phyloP scores from a whole-genome alignment of 1,140 invertebrate species.

The Bombus picipes region DNA sequence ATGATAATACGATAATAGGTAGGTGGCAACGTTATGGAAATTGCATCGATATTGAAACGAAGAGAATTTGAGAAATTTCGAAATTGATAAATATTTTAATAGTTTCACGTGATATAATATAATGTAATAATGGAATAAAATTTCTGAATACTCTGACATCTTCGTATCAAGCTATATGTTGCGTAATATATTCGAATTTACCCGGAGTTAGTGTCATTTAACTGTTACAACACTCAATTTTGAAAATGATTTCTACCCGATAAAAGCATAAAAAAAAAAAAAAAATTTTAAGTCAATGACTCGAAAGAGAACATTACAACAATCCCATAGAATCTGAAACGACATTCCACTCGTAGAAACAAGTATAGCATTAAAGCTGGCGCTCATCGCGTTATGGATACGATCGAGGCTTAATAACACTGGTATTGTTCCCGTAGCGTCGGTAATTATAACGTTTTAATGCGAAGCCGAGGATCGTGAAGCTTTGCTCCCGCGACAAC shows the following conservation, averaged over 20 bases:
- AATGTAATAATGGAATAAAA: too few relatives aligned
- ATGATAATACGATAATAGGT: too few relatives aligned
- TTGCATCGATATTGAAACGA: too few relatives aligned
- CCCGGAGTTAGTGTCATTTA: too few relatives aligned
- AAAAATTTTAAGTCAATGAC: neutral
- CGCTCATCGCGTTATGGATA: constrained; percentile 23
- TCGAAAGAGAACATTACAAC: neutral
- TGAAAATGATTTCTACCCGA: neutral
- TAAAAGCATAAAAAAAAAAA: too few relatives aligned
- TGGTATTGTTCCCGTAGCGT: constrained; percentile 28
- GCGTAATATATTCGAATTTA: too few relatives aligned
- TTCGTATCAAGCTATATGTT: too few relatives aligned
- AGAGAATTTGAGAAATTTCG: too few relatives aligned
- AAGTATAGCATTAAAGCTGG: constrained; percentile 8
- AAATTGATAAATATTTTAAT: too few relatives aligned
- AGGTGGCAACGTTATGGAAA: neutral
- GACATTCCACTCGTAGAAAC: neutral
- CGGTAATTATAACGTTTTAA: constrained; percentile 49
- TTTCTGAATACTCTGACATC: too few relatives aligned
- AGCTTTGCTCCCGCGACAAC: constrained; percentile 35
- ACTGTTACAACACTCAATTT: too few relatives aligned
- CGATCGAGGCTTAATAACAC: constrained; percentile 21
- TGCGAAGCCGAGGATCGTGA: neutral
- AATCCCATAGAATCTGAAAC: neutral
- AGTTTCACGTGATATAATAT: too few relatives aligned